Evolutionary conservation across 2,888 invertebrate genomes (phyloP).

Genomic region (Drosophila multiciliata): DNA sequence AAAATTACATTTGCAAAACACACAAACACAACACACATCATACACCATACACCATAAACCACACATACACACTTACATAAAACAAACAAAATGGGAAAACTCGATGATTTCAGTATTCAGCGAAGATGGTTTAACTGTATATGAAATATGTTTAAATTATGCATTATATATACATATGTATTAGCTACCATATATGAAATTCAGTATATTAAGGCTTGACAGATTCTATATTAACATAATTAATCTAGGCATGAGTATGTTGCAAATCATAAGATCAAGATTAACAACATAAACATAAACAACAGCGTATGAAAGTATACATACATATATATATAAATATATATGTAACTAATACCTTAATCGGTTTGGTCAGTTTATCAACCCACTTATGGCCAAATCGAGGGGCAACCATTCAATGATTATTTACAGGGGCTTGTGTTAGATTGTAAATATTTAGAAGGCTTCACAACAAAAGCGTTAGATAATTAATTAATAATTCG

Average conservation of each 20-base stretch:
- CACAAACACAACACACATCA: constrained; percentile 20
- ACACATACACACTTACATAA: constrained; percentile 12
- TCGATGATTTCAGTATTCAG: constrained; percentile 82
- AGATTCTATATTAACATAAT: constrained; percentile 68
- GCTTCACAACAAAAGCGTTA: constrained; percentile 56
- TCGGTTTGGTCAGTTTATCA: constrained; percentile 43
- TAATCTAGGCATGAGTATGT: constrained; percentile 44
- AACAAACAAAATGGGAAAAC: constrained; percentile 41
- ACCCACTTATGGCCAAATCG: constrained; percentile 32
- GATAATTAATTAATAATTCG: constrained; percentile 43
- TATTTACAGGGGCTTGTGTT: constrained; percentile 81
- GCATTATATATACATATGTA: constrained; percentile 53
- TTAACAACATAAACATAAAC: constrained; percentile 29
- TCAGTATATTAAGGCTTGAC: constrained; percentile 70
- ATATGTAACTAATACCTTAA: constrained; percentile 26
- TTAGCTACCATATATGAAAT: constrained; percentile 57
- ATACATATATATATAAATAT: constrained; percentile 12
- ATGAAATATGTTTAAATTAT: constrained; percentile 50
- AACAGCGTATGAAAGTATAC: constrained; percentile 11
- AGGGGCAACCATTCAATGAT: constrained; percentile 59
- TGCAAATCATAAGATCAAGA: constrained; percentile 46
- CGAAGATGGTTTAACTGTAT: constrained; percentile 62
- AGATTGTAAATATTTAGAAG: constrained; percentile 70
- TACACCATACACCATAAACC: constrained; percentile 4
- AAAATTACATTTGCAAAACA: constrained; percentile 19